Conservation (phyloP, 2,797 vertebrate species). For the Anguilla anguilla region DNA sequence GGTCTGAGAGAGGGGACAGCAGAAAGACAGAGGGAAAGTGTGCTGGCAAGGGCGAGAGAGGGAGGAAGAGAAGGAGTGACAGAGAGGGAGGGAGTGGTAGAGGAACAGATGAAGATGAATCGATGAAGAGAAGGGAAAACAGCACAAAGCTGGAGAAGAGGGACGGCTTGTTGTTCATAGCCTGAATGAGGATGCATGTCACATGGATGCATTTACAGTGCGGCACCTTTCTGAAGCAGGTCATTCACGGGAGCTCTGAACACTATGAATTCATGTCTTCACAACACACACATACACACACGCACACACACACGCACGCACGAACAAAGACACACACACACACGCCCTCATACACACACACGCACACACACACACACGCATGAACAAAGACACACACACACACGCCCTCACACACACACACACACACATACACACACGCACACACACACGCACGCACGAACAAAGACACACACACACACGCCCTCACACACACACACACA, state of each 20-base stretch:
- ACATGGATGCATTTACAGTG: not conserved
- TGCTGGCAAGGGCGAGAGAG: not conserved
- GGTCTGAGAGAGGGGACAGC: not conserved
- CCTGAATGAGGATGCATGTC: not conserved
- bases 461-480: not conserved
- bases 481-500: not conserved
- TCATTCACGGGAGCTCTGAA: not conserved
- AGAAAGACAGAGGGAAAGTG: slow-evolving; percentile 3
- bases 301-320: not conserved
- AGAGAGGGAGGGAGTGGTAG: not conserved
- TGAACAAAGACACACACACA: not conserved
- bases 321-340: not conserved
- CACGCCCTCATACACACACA: no score
- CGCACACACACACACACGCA: not conserved
- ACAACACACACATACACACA: not conserved
- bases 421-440: not conserved
- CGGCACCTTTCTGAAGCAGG: not conserved
- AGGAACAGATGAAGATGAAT: not conserved
- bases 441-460: not conserved
- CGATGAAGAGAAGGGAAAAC: not conserved
- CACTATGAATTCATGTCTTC: not conserved
- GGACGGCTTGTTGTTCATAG: not conserved
- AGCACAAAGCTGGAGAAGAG: not conserved
- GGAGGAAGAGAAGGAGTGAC: not conserved
- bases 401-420: not conserved